These are phyloP conservation scores for Geotrupes spiniger DNA, from an alignment of 2,888 invertebrate species.

Conservation along the genomic window DNA sequence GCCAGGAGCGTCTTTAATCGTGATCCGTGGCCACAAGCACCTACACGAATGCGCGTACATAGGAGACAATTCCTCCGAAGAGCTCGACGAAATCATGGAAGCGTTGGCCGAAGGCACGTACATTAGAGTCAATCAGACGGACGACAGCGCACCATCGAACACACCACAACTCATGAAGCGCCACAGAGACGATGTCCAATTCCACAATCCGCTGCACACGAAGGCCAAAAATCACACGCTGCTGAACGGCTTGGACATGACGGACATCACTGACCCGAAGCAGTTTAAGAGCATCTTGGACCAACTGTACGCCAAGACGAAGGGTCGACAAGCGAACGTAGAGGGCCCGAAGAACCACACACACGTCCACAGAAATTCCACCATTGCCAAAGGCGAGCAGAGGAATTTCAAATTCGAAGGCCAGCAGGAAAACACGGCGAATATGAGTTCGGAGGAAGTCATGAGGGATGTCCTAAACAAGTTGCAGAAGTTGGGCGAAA, in stretches of 20 bases:
- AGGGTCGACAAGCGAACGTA: conserved; percentile 44
- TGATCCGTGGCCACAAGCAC: conserved; percentile 74
- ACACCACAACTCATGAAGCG: conserved; percentile 64
- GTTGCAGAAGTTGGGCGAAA: conserved; percentile 57
- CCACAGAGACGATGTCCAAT: conserved; percentile 60
- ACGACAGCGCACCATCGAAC: conserved; percentile 56
- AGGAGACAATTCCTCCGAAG: conserved; percentile 77
- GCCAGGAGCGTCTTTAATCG: conserved; percentile 73
- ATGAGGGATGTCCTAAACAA: conserved; percentile 59
- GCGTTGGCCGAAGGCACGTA: conserved; percentile 40
- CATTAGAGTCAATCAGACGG: conserved; percentile 27
- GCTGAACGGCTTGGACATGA: conserved; percentile 29
- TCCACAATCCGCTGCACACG: conserved; percentile 56
- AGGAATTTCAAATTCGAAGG: conserved; percentile 38
- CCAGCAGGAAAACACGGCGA: conserved; percentile 27
- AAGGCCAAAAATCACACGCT: conserved; percentile 33
- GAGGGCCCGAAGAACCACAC: conserved; percentile 36
- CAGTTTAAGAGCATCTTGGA: conserved; percentile 40
- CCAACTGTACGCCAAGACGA: conserved; percentile 31
- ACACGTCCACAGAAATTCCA: conserved; percentile 54
- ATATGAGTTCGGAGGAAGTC: conserved; percentile 55
- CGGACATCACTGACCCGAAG: conserved; percentile 44
- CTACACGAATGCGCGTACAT: conserved; percentile 78
- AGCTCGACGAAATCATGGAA: conserved; percentile 59
- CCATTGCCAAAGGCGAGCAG: conserved; percentile 51